Percentiles rank a stretch among this genome's conserved stretches.
Conservation (phyloP, 2,797 vertebrate genomes). For the Melanotaenia boesemani region DNA sequence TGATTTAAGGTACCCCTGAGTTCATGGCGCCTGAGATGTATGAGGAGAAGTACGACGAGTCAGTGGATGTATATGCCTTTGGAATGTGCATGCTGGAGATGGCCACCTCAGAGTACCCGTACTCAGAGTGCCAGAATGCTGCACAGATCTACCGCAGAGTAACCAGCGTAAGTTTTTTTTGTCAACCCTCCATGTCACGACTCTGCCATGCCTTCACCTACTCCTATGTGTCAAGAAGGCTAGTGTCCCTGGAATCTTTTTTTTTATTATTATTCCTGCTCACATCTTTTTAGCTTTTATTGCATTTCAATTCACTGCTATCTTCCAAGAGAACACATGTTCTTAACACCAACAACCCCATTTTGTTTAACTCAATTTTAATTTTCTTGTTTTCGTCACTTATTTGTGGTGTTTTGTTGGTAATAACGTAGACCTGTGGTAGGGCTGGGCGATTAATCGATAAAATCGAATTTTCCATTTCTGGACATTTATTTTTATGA, state of each 20-base stretch:
- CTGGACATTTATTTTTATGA: too few species aligned
- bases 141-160: conserved; percentile 99
- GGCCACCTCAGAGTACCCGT: conserved; percentile 99
- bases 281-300: conserved; percentile 28
- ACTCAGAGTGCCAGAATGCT: conserved; percentile 99
- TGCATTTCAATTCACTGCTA: conserved; percentile 16
- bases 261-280: conserved; percentile 19
- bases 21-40: conserved; percentile 99
- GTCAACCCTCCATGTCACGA: conserved; percentile 62
- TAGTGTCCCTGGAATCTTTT: conserved; percentile 60
- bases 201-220: conserved; percentile 62
- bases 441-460: too few species aligned
- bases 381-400: conserved; percentile 10
- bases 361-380: conserved; percentile 11
- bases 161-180: conserved; percentile 94
- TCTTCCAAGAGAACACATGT: conserved; percentile 10
- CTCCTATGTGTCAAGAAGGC: conserved; percentile 67
- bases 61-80: conserved; percentile 99
- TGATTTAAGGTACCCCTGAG: conserved; percentile 99
- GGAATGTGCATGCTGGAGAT: conserved; percentile 99
- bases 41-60: conserved; percentile 99
- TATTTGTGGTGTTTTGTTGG: conserved; percentile 10
- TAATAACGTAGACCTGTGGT: conserved; percentile 22
- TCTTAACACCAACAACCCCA: conserved; percentile 4
- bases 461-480: too few species aligned